phyloP scores from a whole-genome alignment of 2,113 vertebrate species.

The Ciconia maguari region DNA sequence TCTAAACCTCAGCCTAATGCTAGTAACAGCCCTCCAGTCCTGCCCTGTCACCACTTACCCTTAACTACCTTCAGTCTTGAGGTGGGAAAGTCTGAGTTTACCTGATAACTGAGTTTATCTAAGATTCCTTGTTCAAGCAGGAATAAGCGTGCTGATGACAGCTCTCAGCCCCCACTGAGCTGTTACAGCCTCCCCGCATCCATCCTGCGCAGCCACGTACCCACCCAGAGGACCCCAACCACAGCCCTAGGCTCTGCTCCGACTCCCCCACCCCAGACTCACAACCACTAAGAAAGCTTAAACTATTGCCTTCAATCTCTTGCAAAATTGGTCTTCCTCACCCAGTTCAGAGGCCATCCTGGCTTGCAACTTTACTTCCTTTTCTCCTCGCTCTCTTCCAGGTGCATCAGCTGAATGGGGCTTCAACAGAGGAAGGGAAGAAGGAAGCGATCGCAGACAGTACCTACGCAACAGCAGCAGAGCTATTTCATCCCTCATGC shows the following conservation, averaged over 20 bases:
- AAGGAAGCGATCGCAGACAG: not conserved
- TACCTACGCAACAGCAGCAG: not conserved
- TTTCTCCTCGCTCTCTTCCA: not conserved
- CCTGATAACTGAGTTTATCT: not conserved
- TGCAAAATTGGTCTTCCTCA: conserved; percentile 7
- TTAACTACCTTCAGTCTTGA: not conserved
- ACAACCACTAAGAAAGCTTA: not conserved
- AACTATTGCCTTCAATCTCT: not conserved
- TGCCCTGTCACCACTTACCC: not conserved
- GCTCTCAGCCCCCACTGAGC: not conserved
- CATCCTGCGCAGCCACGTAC: not conserved
- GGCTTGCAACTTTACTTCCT: not conserved
- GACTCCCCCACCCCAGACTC: not conserved
- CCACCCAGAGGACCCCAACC: not conserved
- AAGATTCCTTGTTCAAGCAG: not conserved
- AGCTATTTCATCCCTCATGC: not conserved
- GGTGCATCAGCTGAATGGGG: not conserved
- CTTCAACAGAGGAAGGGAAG: not conserved
- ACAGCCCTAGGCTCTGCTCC: not conserved
- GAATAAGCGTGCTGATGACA: not conserved
- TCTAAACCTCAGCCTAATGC: not conserved
- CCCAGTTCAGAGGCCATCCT: not conserved
- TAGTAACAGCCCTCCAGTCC: not conserved
- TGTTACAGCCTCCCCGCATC: not conserved
- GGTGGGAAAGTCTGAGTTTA: not conserved